phyloP scores from a whole-genome alignment of 2,113 vertebrate species.

The Emydocephalus ijimae region DNA sequence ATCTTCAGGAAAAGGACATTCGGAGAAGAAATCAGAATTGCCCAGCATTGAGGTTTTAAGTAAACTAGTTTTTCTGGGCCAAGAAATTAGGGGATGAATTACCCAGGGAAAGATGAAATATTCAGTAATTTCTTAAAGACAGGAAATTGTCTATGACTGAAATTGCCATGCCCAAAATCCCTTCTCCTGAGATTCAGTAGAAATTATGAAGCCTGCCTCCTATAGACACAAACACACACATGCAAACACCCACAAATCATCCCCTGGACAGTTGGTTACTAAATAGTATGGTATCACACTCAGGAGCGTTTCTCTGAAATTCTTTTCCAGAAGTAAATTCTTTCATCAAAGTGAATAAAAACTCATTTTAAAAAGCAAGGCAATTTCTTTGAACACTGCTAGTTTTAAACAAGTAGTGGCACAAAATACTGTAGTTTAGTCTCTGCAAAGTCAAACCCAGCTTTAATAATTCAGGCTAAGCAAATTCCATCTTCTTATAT shows the following conservation, averaged over 20 bases:
- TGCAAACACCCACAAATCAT: not conserved
- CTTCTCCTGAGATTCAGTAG: not conserved
- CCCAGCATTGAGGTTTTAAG: not conserved
- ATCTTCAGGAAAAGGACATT: not conserved
- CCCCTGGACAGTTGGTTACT: not conserved
- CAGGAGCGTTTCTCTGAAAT: not conserved
- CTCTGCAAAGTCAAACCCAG: slow-evolving; percentile 27
- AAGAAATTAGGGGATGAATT: not conserved
- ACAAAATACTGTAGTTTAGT: slow-evolving; percentile 10
- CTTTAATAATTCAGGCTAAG: slow-evolving; percentile 42
- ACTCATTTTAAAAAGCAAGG: not conserved
- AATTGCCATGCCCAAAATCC: not conserved
- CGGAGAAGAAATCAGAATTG: not conserved
- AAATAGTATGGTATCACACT: not conserved
- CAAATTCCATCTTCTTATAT: slow-evolving; percentile 50
- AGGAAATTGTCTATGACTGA: not conserved
- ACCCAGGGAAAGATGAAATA: not conserved
- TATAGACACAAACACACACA: not conserved
- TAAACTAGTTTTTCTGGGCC: not conserved
- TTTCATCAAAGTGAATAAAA: not conserved
- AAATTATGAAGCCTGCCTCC: not conserved
- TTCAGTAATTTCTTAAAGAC: not conserved
- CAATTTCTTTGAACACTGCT: not conserved
- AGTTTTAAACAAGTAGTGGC: slow-evolving; percentile 15
- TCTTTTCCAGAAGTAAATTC: not conserved